These are phyloP conservation scores for Caenorhabditis brenneri DNA, from an alignment of 1,140 invertebrate genomes.

Conservation along the genomic window DNA sequence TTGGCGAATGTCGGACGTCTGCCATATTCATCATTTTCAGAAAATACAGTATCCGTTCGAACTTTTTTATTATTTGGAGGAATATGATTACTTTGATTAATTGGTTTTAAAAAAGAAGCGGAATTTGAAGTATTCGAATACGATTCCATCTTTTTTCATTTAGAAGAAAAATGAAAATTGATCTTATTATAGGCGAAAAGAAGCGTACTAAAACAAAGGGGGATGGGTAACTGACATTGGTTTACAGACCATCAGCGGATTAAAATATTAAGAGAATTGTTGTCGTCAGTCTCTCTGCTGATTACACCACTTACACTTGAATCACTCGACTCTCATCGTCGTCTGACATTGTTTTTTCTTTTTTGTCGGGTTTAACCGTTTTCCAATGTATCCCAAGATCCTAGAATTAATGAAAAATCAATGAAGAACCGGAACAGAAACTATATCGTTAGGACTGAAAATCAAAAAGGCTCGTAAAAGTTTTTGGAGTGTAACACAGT, in stretches of 20 bases:
- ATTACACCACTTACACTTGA: not conserved
- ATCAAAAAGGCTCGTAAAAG: constrained; percentile 16
- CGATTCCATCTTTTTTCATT: not conserved
- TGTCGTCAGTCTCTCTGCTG: not conserved
- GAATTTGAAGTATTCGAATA: not conserved
- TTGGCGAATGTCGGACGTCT: constrained; percentile 24
- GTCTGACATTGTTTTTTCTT: not conserved
- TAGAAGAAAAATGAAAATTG: not conserved
- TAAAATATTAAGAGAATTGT: not conserved
- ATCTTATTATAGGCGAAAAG: constrained; percentile 6
- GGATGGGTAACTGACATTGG: not conserved
- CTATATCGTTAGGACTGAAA: not conserved
- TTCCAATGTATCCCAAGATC: not conserved
- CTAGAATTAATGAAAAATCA: not conserved
- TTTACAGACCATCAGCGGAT: not conserved
- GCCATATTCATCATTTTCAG: constrained; percentile 25
- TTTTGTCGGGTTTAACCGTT: not conserved
- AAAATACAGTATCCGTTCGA: not conserved
- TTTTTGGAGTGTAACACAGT: not conserved
- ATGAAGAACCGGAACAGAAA: constrained; percentile 16
- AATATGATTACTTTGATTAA: not conserved
- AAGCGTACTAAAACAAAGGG: not conserved
- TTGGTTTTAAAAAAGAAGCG: not conserved
- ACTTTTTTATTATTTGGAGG: not conserved
- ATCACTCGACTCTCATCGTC: not conserved